These are phyloP conservation scores for Tuberolachnus salignus DNA, from an alignment of 2,888 invertebrate genomes.

Conservation along the genomic window DNA sequence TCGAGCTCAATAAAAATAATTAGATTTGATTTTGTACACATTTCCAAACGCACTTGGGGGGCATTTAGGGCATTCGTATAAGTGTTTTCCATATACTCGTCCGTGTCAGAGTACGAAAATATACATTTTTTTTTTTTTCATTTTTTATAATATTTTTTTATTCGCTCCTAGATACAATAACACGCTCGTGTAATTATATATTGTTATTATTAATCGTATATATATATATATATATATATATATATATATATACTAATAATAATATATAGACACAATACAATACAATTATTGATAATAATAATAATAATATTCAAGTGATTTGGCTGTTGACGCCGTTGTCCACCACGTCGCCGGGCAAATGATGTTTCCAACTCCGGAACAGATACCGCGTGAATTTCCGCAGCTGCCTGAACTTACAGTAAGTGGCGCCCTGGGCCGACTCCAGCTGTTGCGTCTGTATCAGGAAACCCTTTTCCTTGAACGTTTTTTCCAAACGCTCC, in stretches of 20 bases:
- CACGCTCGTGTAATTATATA: background rate
- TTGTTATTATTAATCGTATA: too few relatives aligned
- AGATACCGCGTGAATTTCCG: slow-evolving; percentile 89
- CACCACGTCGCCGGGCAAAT: slow-evolving; percentile 77
- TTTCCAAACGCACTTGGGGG: slow-evolving; percentile 9
- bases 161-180: slow-evolving; percentile 24
- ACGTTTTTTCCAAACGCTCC: slow-evolving; percentile 88
- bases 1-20: too few relatives aligned
- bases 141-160: background rate
- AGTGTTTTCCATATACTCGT: too few relatives aligned
- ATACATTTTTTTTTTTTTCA: background rate
- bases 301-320: slow-evolving; percentile 23
- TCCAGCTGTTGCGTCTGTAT: slow-evolving; percentile 92
- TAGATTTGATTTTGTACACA: background rate
- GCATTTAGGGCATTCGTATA: background rate
- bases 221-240: too few relatives aligned
- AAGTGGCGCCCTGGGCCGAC: slow-evolving; percentile 90
- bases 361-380: slow-evolving; percentile 92
- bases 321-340: slow-evolving; percentile 40
- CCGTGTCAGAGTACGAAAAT: slow-evolving; percentile 2
- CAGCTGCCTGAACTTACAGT: slow-evolving; percentile 89
- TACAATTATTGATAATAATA: background rate
- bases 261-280: too few relatives aligned
- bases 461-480: slow-evolving; percentile 89
- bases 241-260: too few relatives aligned